A percentile compares a stretch with the other conserved stretches of the same genome.
Evolutionary conservation across 2,888 invertebrate genomes (phyloP).

Genomic region (Hirtodrosophila confusa): DNA sequence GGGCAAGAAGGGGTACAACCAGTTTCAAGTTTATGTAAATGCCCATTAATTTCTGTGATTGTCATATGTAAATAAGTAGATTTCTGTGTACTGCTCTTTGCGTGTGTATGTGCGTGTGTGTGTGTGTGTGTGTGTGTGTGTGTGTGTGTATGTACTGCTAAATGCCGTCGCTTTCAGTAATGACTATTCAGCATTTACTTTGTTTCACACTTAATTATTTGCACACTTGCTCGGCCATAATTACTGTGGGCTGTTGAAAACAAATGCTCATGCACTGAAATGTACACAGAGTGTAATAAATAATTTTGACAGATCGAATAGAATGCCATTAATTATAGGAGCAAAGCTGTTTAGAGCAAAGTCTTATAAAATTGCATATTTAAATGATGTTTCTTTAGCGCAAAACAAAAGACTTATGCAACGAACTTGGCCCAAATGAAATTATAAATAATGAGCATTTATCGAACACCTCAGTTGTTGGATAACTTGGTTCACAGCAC

Average conservation of each 20-base stretch:
- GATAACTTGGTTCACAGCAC: conserved; percentile 1
- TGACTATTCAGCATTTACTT: conserved; percentile 5
- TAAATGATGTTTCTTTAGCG: neutral
- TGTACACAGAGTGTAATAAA: conserved; percentile 27
- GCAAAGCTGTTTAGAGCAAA: conserved; percentile 8
- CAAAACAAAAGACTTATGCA: conserved; percentile 76
- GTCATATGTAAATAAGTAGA: conserved; percentile 30
- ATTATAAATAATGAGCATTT: conserved; percentile 9
- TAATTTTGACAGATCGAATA: conserved; percentile 19
- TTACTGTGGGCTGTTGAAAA: conserved; percentile 12
- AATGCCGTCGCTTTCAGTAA: conserved; percentile 31
- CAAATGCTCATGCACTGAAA: conserved; percentile 1
- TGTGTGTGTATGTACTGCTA: neutral
- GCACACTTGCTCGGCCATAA: conserved; percentile 26
- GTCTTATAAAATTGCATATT: neutral
- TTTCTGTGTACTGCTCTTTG: neutral
- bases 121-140: neutral
- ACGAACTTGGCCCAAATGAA: conserved; percentile 55
- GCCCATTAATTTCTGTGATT: conserved; percentile 24
- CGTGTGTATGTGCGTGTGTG: neutral
- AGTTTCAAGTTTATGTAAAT: conserved; percentile 28
- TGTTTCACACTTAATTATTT: conserved; percentile 45
- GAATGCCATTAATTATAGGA: conserved; percentile 20
- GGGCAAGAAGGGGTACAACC: conserved; percentile 10
- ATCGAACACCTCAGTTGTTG: neutral